phyloP scores from a whole-genome alignment of 2,113 vertebrate genomes.

The Neoarius graeffei region DNA sequence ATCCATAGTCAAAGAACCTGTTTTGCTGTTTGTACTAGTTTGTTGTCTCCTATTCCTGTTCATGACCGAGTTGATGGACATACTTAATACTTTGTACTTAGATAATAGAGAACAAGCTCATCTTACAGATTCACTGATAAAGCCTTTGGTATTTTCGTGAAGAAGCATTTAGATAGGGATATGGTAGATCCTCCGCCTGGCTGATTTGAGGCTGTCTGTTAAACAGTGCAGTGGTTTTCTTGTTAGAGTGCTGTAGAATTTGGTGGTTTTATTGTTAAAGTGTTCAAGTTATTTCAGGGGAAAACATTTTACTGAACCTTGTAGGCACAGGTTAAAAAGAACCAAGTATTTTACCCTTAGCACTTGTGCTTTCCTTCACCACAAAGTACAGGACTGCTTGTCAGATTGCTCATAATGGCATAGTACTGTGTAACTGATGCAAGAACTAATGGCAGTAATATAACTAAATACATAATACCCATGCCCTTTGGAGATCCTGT shows the following conservation, averaged over 20 bases:
- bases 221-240: neutral
- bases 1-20: neutral
- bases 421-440: neutral
- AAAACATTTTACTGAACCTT: neutral
- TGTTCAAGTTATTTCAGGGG: neutral
- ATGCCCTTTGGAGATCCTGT: neutral
- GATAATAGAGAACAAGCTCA: neutral
- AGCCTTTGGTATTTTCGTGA: neutral
- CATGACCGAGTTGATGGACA: neutral
- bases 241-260: neutral
- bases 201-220: neutral
- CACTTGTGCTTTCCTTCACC: neutral
- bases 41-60: neutral
- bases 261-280: slow-evolving; percentile 7
- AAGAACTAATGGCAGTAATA: slow-evolving; percentile 5
- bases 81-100: neutral
- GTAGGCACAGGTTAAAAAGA: neutral
- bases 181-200: neutral
- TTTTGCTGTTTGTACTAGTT: neutral
- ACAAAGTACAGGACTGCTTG: neutral
- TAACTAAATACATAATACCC: slow-evolving; percentile 1
- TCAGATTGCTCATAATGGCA: slow-evolving; percentile 3
- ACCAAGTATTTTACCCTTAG: neutral
- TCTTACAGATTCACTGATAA: neutral
- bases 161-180: slow-evolving; percentile 5